Base-by-base conservation (phyloP, 1,140 invertebrate species). In the Tetramorium parvispinum region DNA sequence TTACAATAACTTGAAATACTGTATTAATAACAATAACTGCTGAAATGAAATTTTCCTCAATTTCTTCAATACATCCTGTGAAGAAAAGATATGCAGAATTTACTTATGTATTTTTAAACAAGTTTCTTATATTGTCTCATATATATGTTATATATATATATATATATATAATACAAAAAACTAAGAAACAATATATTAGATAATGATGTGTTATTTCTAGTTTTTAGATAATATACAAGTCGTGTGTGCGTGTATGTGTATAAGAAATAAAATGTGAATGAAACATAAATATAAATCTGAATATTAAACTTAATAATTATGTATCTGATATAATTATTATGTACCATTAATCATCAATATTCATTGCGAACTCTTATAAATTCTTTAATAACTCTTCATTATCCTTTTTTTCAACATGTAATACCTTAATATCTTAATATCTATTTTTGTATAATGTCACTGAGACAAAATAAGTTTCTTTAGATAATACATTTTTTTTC, bases 201-300 rank as follows among this genome's bases (percentile, higher is more conserved):
- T 7, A 75, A 77, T 43, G 1, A 77, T 46, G 6, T 77, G n/a
- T 77, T 65, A 61, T 37, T 63, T 75, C 32, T 63, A n/a, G 2
- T 13, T 66, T 21, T 5, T 32, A 11, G n/a, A 5, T 59, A 16
- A 61, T 43, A 43, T n/a, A 65, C 11, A 1, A 13, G 16, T 4
- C 55, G 16, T 4, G 32, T 32, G 0, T 4, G 32, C 32, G 32
- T 0, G 32, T 4, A 3, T 4, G 32, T 4, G 32, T 32, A 3
- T 24, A 8, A n/a, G 3, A 0, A 49, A 43, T 43, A 37, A 1
- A 46, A 40, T 32, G 7, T 3, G 27, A 3, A 1, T 73, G 11
- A 37, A 57, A 75, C 63, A 46, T 53, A 82, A 68, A 59, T 11
- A 10, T 18, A 24, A 24, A 65, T 24, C 18, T 24, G 40, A 49